A percentile compares a stretch with the other conserved stretches of the same genome.
These are phyloP conservation scores for Miltochrista miniata DNA, from an alignment of 2,888 invertebrate species.

Conservation along the genomic window DNA sequence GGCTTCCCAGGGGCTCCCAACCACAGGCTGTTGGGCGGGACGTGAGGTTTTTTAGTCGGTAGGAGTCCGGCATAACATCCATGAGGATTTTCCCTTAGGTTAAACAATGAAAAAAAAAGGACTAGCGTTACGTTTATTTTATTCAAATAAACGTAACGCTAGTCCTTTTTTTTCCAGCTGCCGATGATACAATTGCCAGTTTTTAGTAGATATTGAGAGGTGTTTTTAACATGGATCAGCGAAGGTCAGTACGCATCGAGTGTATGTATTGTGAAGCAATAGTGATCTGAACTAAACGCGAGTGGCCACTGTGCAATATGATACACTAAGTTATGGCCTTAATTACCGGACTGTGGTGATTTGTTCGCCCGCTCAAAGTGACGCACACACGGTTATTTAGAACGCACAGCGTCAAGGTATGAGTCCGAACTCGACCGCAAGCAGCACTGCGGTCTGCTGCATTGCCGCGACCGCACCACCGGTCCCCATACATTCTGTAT, in stretches of 20 bases:
- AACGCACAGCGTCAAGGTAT: too few species aligned
- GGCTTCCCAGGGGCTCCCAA: too few species aligned
- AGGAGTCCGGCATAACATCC: too few species aligned
- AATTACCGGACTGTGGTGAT: constrained; percentile 47
- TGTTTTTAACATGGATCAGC: constrained; percentile 17
- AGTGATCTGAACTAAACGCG: constrained; percentile 40
- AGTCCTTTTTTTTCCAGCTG: constrained; percentile 17
- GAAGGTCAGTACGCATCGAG: constrained; percentile 28
- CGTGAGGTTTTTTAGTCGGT: too few species aligned
- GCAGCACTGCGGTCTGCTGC: too few species aligned
- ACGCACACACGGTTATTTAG: constrained; percentile 20
- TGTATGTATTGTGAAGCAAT: constrained; percentile 45
- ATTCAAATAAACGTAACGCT: too few species aligned
- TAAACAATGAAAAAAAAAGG: constrained; percentile 19
- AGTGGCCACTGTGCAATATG: constrained; percentile 47
- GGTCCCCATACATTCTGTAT: too few species aligned
- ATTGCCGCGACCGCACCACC: too few species aligned
- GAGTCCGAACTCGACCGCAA: too few species aligned
- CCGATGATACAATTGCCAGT: constrained; percentile 17
- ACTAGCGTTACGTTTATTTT: too few species aligned
- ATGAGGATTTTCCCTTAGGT: too few species aligned
- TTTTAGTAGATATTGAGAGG: constrained; percentile 18
- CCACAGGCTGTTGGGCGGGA: too few species aligned
- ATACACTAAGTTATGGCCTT: constrained; percentile 48
- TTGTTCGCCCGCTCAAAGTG: constrained; percentile 28